A percentile compares a stretch with the other conserved stretches of the same genome.
Conservation (phyloP, 2,797 vertebrate genomes). For the Micropoecilia bifurca region DNA sequence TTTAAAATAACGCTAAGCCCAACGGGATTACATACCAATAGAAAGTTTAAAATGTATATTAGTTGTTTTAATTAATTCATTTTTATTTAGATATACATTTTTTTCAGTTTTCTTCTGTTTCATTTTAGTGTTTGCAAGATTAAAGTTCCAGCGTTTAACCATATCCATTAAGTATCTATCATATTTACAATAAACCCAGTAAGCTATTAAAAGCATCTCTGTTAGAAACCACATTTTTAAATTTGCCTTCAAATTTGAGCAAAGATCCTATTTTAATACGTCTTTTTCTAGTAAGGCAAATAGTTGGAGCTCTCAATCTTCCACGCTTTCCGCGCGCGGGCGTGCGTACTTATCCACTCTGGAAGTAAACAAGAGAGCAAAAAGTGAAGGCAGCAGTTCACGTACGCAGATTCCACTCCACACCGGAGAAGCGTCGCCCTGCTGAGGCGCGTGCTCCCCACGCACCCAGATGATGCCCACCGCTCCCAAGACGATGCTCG, state of each 20-base stretch:
- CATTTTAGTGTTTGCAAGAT: neutral
- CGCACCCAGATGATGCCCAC: slow-evolving; percentile 92
- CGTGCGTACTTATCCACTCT: slow-evolving; percentile 6
- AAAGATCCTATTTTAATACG: neutral
- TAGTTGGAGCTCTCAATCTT: neutral
- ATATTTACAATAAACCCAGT: neutral
- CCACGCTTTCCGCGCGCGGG: neutral
- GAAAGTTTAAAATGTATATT: neutral
- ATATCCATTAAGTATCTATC: neutral
- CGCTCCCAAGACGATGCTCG: slow-evolving; percentile 95
- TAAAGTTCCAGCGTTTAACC: neutral
- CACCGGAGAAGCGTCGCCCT: slow-evolving; percentile 97
- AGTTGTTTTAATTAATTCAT: neutral
- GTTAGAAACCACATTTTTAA: neutral
- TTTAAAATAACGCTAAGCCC: neutral
- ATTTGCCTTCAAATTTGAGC: neutral
- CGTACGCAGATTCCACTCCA: slow-evolving; percentile 99
- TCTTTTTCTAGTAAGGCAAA: neutral
- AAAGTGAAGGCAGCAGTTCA: slow-evolving; percentile 51
- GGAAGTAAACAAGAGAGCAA: slow-evolving; percentile 7
- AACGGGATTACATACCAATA: neutral
- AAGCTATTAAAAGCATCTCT: neutral
- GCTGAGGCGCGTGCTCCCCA: slow-evolving; percentile 88
- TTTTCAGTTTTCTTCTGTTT: neutral
- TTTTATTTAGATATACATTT: neutral